phyloP scores from a whole-genome alignment of 2,113 vertebrate genomes.

The Meleagris gallopavo region DNA sequence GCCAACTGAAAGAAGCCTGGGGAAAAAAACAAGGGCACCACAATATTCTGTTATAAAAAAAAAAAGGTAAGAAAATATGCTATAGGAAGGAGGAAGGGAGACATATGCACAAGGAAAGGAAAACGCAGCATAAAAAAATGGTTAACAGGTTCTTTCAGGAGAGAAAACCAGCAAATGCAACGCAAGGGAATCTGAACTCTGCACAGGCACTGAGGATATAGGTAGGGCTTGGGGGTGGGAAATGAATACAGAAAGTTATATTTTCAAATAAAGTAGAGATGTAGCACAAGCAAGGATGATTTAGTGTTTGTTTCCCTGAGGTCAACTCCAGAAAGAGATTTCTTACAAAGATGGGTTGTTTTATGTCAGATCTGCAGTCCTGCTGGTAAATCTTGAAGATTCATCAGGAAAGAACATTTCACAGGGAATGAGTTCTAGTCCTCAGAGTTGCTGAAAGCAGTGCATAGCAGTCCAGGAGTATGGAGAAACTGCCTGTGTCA shows the following conservation, averaged over 20 bases:
- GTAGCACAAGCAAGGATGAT: not conserved
- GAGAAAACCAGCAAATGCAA: not conserved
- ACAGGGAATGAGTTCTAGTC: not conserved
- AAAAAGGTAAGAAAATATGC: not conserved
- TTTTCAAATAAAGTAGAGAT: not conserved
- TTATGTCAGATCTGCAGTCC: not conserved
- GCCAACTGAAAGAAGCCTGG: not conserved
- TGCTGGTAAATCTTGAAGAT: slow-evolving; percentile 18
- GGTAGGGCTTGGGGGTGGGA: not conserved
- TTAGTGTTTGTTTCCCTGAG: not conserved
- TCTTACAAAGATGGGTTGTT: not conserved
- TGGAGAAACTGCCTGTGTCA: slow-evolving; percentile 3
- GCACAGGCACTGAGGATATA: not conserved
- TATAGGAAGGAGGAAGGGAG: slow-evolving; percentile 12
- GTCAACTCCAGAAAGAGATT: not conserved
- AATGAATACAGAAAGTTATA: not conserved
- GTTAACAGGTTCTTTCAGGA: not conserved
- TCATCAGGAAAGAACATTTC: not conserved
- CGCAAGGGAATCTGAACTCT: not conserved
- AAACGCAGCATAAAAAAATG: not conserved
- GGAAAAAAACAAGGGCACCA: slow-evolving; percentile 20
- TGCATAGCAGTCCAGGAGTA: not conserved
- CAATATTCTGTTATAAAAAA: not conserved
- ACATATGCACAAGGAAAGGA: not conserved
- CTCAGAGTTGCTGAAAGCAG: not conserved